phyloP scores from a whole-genome alignment of 2,888 invertebrate genomes.

The Ichneumoninae sp. region DNA sequence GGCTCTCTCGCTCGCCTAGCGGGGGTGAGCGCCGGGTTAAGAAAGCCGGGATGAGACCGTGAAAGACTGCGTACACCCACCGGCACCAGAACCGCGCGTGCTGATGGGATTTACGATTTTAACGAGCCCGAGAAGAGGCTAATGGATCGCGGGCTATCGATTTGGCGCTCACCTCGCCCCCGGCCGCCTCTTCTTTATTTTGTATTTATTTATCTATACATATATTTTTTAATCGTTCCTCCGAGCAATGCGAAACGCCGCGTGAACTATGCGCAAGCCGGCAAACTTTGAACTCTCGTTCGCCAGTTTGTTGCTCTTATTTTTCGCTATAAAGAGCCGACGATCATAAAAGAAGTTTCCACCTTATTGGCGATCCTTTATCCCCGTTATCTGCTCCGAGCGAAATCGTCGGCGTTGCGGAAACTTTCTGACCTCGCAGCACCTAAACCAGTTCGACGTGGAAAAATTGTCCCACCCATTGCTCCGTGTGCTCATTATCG shows the following conservation, averaged over 20 bases:
- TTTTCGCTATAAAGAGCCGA: too few species aligned
- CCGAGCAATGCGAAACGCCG: slow-evolving; percentile 6
- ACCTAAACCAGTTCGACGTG: neutral
- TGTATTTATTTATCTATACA: slow-evolving; percentile 21
- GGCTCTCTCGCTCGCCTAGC: slow-evolving; percentile 8
- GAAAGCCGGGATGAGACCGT: slow-evolving; percentile 53
- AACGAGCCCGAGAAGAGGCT: slow-evolving; percentile 66
- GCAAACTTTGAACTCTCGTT: slow-evolving; percentile 1
- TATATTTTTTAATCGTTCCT: neutral
- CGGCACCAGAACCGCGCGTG: slow-evolving; percentile 62
- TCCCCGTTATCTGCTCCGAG: neutral
- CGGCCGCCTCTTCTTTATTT: slow-evolving; percentile 43
- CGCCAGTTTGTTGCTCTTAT: neutral
- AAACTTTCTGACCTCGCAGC: neutral
- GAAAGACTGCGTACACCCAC: slow-evolving; percentile 72
- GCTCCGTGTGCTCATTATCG: neutral
- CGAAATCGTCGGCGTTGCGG: neutral
- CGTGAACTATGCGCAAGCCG: slow-evolving; percentile 2
- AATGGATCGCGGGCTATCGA: slow-evolving; percentile 66
- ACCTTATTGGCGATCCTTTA: neutral
- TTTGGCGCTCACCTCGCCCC: slow-evolving; percentile 52
- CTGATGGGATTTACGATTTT: slow-evolving; percentile 71
- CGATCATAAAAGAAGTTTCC: neutral
- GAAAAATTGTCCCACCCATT: neutral
- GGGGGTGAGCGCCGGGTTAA: slow-evolving; percentile 2